Conservation (phyloP, 2,113 vertebrate species). For the Phaethon lepturus region DNA sequence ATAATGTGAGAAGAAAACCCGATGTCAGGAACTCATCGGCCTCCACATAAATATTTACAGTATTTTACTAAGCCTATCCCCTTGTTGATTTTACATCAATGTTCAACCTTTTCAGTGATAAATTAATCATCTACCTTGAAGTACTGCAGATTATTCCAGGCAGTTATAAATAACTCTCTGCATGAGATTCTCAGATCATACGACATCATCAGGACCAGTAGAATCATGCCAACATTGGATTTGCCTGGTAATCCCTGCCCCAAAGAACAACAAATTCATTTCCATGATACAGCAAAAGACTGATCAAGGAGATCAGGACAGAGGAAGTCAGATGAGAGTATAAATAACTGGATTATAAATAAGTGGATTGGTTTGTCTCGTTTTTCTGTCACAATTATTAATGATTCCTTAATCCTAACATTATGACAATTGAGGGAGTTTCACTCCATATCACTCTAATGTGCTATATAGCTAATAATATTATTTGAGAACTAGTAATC, state of each 20-base stretch:
- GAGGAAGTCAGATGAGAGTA: background rate
- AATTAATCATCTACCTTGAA: background rate
- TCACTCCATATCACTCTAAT: background rate
- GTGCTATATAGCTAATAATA: background rate
- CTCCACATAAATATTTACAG: background rate
- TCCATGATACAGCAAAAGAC: background rate
- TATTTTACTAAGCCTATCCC: background rate
- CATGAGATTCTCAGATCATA: background rate
- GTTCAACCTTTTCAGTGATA: background rate
- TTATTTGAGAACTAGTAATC: background rate
- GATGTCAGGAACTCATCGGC: background rate
- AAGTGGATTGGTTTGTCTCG: background rate
- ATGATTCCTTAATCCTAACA: background rate
- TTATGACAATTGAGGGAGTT: background rate
- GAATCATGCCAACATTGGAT: background rate
- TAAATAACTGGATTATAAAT: background rate
- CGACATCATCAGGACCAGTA: background rate
- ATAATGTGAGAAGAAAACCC: background rate
- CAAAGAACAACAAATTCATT: background rate
- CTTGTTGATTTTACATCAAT: background rate
- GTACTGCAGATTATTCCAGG: background rate
- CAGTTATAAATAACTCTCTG: background rate
- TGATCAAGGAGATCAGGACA: background rate
- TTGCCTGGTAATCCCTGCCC: background rate
- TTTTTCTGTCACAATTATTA: background rate